Conservation (phyloP, 2,113 vertebrate species). For the Aleadryas rufinucha region DNA sequence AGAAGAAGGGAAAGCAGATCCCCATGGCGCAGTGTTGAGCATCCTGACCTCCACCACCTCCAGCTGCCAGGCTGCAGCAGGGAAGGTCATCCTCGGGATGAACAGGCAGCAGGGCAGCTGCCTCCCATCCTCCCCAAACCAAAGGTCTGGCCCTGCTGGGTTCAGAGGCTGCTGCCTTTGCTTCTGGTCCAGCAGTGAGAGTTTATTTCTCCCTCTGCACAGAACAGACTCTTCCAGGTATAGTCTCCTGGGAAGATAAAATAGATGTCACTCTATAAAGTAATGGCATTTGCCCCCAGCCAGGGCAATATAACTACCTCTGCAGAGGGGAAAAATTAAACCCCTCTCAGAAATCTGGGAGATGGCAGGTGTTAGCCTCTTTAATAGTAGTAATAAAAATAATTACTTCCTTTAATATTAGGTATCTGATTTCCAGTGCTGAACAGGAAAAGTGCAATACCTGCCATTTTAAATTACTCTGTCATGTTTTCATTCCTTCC, state of each 20-base stretch:
- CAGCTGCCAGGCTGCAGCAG: neutral
- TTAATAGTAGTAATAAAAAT: slow-evolving; percentile 62
- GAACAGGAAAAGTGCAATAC: slow-evolving; percentile 64
- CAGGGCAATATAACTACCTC: slow-evolving; percentile 6
- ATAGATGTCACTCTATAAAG: slow-evolving; percentile 38
- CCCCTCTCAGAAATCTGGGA: slow-evolving; percentile 40
- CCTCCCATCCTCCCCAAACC: neutral
- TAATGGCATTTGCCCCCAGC: neutral
- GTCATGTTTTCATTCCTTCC: slow-evolving; percentile 72
- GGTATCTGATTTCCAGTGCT: slow-evolving; percentile 67
- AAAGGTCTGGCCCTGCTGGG: neutral
- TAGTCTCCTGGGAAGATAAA: neutral
- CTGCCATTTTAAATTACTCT: slow-evolving; percentile 77
- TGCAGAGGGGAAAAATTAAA: slow-evolving; percentile 50
- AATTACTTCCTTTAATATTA: slow-evolving; percentile 64
- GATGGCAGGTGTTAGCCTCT: slow-evolving; percentile 43
- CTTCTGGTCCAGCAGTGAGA: neutral
- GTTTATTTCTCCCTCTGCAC: neutral
- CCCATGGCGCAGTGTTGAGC: rapidly evolving
- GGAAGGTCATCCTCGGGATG: rapidly evolving
- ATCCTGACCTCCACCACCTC: neutral
- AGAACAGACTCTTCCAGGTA: neutral
- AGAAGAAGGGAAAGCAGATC: neutral
- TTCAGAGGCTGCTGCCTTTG: neutral
- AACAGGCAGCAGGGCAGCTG: neutral